A percentile compares a stretch with the other conserved stretches of the same genome.
phyloP scores from a whole-genome alignment of 2,797 vertebrate species.

The Rhincodon typus region DNA sequence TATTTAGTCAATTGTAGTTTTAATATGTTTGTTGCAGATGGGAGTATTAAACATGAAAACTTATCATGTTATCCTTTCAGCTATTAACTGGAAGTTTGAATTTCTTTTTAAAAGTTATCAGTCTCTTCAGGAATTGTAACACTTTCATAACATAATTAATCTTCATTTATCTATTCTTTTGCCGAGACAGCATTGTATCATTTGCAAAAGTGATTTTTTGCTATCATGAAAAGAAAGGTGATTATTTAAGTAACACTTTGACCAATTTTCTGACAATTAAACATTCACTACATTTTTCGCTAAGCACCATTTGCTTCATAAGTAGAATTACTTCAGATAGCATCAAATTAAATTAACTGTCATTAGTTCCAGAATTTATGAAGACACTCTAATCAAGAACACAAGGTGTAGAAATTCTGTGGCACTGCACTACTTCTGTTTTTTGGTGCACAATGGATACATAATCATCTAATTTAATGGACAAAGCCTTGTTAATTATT shows the following conservation, averaged over 20 bases:
- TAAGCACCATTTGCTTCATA: conserved; percentile 23
- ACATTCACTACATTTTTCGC: neutral
- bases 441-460: too few species aligned
- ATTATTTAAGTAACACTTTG: neutral
- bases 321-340: neutral
- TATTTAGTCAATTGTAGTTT: too few species aligned
- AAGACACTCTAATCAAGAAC: neutral
- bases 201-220: neutral
- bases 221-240: neutral
- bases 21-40: too few species aligned
- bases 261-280: conserved; percentile 28
- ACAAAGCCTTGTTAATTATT: neutral
- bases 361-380: neutral
- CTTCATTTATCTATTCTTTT: too few species aligned
- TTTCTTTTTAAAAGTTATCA: neutral
- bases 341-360: neutral
- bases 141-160: too few species aligned
- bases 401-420: neutral
- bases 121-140: too few species aligned
- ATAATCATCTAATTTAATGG: neutral
- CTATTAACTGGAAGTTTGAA: neutral
- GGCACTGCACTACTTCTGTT: too few species aligned
- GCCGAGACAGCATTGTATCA: too few species aligned
- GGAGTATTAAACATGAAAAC: too few species aligned
- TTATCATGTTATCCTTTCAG: too few species aligned